phyloP scores from a whole-genome alignment of 64 coral and sea anemone species.

The Exaiptasia diaphana region DNA sequence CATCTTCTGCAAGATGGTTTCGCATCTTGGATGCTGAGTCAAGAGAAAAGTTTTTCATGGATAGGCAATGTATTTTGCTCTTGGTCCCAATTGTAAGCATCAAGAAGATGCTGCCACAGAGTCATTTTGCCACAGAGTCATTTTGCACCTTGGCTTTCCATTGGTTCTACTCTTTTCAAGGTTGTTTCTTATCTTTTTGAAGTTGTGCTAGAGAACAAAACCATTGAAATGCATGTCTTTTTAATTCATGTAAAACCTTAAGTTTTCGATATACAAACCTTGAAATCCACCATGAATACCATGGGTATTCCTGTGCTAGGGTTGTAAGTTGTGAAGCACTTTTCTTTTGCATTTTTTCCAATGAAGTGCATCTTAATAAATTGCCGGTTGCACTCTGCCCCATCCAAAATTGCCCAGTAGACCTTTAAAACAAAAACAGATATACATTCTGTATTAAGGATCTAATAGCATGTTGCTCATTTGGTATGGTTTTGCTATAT shows the following conservation, averaged over 20 bases:
- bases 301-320: neutral
- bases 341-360: neutral
- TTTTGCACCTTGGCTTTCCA: neutral
- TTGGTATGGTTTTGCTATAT: too few relatives aligned
- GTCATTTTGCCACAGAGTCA: slow-evolving; percentile 7
- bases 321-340: neutral
- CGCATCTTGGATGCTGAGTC: slow-evolving; percentile 27
- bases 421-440: neutral
- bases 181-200: neutral
- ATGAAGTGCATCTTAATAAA: neutral
- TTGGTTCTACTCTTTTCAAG: neutral
- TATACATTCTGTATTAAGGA: neutral
- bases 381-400: neutral
- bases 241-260: neutral
- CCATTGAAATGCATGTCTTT: neutral
- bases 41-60: slow-evolving; percentile 21
- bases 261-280: neutral
- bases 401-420: neutral
- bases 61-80: neutral
- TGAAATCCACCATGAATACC: neutral
- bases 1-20: slow-evolving; percentile 23
- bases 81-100: slow-evolving; percentile 11
- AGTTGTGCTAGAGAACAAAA: neutral
- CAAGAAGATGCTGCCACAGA: slow-evolving; percentile 6
- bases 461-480: too few relatives aligned